A percentile compares a stretch with the other conserved stretches of the same genome.
Evolutionary conservation across 1,140 invertebrate genomes (phyloP).

Genomic region (Triops longicaudatus): DNA sequence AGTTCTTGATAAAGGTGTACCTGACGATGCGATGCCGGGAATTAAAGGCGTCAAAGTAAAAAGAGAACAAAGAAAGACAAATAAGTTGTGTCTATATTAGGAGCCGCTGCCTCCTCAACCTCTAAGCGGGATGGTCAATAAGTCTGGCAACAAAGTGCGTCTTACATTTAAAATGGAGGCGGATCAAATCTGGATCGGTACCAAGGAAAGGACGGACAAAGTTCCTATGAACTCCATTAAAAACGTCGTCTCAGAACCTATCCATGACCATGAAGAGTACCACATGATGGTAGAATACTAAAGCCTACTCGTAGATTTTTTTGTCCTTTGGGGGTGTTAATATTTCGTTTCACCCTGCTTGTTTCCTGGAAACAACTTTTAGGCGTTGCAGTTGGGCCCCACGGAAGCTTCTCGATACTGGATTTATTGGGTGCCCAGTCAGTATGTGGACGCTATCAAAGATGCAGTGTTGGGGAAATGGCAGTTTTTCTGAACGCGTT

Average conservation of each 20-base stretch:
- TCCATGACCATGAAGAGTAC: constrained; percentile 84
- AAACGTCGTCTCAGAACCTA: constrained; percentile 70
- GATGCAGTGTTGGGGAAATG: constrained; percentile 81
- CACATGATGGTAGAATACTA: constrained; percentile 70
- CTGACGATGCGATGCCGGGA: constrained; percentile 81
- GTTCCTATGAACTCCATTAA: constrained; percentile 85
- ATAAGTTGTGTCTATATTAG: constrained; percentile 41
- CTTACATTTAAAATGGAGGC: constrained; percentile 86
- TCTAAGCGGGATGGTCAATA: constrained; percentile 78
- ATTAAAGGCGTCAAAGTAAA: constrained; percentile 66
- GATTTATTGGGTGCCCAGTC: constrained; percentile 90
- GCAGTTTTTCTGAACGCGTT: constrained; percentile 59
- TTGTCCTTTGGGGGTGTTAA: constrained; percentile 31
- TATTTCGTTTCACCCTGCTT: constrained; percentile 34
- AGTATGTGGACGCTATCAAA: constrained; percentile 83
- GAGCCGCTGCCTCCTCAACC: constrained; percentile 73
- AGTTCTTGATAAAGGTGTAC: constrained; percentile 80
- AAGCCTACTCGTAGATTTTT: constrained; percentile 30
- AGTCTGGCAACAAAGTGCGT: constrained; percentile 82
- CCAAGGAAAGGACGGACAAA: constrained; percentile 89
- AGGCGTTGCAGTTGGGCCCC: constrained; percentile 75
- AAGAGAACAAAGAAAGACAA: constrained; percentile 5
- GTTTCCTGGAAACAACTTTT: constrained; percentile 24
- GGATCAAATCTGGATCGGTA: constrained; percentile 81
- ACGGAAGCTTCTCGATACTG: constrained; percentile 84